Conservation (phyloP, 2,797 vertebrate genomes). For the Clamator glandarius region DNA sequence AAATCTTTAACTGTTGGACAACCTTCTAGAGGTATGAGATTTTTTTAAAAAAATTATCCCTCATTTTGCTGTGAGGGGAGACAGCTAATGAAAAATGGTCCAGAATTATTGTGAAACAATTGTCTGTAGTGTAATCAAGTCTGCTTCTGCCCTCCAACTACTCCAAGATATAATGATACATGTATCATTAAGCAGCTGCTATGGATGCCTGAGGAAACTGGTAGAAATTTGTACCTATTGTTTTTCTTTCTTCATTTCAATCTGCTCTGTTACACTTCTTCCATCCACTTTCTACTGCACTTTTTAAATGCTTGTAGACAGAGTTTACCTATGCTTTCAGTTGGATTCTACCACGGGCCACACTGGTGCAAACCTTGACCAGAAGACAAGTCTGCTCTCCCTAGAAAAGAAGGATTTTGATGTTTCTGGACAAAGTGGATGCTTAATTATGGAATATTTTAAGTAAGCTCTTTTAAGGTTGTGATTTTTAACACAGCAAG, state of each 20-base stretch:
- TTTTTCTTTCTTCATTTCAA: constrained; percentile 76
- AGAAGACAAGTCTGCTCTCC: background rate
- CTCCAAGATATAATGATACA: constrained; percentile 87
- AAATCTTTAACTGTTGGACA: constrained; percentile 83
- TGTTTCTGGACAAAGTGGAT: background rate
- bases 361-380: background rate
- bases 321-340: background rate
- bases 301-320: constrained; percentile 29
- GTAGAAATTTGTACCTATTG: constrained; percentile 85
- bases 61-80: constrained; percentile 83
- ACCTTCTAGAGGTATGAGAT: constrained; percentile 77
- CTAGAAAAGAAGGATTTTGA: background rate
- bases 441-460: constrained; percentile 33
- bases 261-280: constrained; percentile 56
- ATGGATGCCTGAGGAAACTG: constrained; percentile 83
- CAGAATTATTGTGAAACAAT: constrained; percentile 88
- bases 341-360: background rate
- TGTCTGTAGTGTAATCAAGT: constrained; percentile 90
- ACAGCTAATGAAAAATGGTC: constrained; percentile 86
- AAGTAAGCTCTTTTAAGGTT: constrained; percentile 35
- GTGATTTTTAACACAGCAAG: constrained; percentile 56
- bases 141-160: constrained; percentile 88
- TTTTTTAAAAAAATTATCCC: constrained; percentile 79
- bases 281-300: constrained; percentile 33
- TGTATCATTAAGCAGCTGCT: constrained; percentile 89